Percentiles rank a stretch among this genome's conserved stretches.
phyloP scores from a whole-genome alignment of 2,888 invertebrate species.

The Torymus tubicola region DNA sequence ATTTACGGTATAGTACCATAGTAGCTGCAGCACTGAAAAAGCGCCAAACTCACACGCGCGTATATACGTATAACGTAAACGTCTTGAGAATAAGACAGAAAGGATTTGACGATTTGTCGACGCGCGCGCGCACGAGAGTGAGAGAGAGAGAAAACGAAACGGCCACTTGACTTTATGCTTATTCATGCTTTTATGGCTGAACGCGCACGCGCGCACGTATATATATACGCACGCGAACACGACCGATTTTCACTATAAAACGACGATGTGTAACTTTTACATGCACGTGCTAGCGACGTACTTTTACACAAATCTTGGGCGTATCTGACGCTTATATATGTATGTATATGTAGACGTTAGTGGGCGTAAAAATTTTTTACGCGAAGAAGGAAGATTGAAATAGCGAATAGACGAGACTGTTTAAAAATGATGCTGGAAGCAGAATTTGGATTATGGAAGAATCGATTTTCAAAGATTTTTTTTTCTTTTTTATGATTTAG shows the following conservation, averaged over 20 bases:
- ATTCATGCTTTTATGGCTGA: slow-evolving; percentile 53
- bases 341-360: no score
- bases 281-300: no score
- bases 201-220: no score
- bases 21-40: slow-evolving; percentile 59
- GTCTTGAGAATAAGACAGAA: slow-evolving; percentile 2
- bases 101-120: slow-evolving; percentile 54
- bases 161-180: slow-evolving; percentile 54
- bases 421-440: no score
- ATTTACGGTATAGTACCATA: slow-evolving; percentile 65
- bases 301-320: no score
- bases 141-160: slow-evolving; percentile 16
- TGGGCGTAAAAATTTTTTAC: no score
- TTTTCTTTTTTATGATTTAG: no score
- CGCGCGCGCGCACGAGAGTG: neutral
- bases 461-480: no score
- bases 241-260: slow-evolving; percentile 52
- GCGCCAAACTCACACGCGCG: slow-evolving; percentile 60
- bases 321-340: no score
- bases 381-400: no score
- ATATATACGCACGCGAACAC: neutral
- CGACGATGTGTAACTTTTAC: slow-evolving; percentile 4
- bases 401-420: no score
- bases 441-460: no score
- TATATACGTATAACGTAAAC: slow-evolving; percentile 46